phyloP scores from a whole-genome alignment of 2,888 invertebrate genomes.

The Orgyia antiqua region DNA sequence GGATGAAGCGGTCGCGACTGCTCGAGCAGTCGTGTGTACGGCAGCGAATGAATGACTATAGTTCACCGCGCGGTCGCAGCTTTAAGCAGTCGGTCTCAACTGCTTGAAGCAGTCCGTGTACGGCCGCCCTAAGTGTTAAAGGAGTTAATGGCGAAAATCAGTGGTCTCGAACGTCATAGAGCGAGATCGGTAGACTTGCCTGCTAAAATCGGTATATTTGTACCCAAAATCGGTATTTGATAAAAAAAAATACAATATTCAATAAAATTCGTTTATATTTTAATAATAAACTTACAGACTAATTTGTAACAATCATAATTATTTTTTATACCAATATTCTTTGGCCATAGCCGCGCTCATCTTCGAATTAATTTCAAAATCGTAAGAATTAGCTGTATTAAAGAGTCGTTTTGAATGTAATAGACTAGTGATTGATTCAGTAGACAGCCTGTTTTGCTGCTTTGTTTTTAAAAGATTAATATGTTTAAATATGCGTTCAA shows the following conservation, averaged over 20 bases:
- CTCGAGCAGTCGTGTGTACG: constrained; percentile 24
- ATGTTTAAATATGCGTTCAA: constrained; percentile 7
- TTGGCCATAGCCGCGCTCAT: too few species aligned
- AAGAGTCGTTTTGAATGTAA: background rate
- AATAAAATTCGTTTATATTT: too few species aligned
- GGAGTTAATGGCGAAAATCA: too few species aligned
- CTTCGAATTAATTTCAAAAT: too few species aligned
- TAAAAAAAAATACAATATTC: too few species aligned
- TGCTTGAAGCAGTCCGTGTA: constrained; percentile 1
- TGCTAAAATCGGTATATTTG: background rate
- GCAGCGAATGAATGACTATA: constrained; percentile 20
- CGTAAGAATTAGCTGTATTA: too few species aligned
- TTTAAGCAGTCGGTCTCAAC: constrained; percentile 9
- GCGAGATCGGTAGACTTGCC: background rate
- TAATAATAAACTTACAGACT: too few species aligned
- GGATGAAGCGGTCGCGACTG: constrained; percentile 11
- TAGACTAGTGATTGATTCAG: background rate
- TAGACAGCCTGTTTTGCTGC: constrained; percentile 6
- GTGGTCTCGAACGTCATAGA: background rate
- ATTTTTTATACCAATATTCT: too few species aligned
- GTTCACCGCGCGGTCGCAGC: constrained; percentile 14
- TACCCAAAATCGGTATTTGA: constrained; percentile 1
- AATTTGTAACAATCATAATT: too few species aligned
- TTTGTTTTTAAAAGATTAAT: constrained; percentile 5
- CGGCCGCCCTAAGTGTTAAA: background rate